Base-by-base conservation (phyloP, 2,888 invertebrate species). In the Sarcophaga variegata region DNA sequence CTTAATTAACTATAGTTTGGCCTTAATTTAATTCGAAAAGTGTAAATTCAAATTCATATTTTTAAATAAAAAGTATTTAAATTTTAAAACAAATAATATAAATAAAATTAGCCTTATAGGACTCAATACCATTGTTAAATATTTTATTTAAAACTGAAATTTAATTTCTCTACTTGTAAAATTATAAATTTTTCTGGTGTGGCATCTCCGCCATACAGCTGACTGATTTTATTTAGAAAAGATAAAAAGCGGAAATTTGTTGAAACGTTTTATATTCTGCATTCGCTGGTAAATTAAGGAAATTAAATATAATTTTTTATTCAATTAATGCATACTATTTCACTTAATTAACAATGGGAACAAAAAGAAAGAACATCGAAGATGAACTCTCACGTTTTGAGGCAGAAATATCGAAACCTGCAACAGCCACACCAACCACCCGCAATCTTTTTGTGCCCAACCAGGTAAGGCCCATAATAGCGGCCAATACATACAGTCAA, bases 361-460 rank as follows among this genome's bases (percentile, higher is more conserved):
- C 92, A 27, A 93, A 93, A 89, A 90, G 93, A 79, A 93, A 93
- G 83, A 92, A 96, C 93, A 98, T 98, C 96, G 98, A 98, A 94
- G 97, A 97, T 94, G 98, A 98, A 94, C 97, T 98, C 96, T 97
- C 96, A 92, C 96, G 97, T 90, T 98, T 98, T 92, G 98, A 98
- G 92, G 97, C 97, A 1, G 98, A 98, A 94, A 97, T 98, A 89
- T 96, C 97, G 0, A 93, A 92, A 66, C 92, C 93, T 2, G 86
- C 90, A 0, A 95, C 96, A 17, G 94, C 87, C 14, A 95, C 96
- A 17, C 94, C 83, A 8, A 88, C 90, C 11, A 83, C 90, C 12
- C 91, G 93, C 3, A 92, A 92, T 71, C 90, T 95, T 20, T 94
- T 94, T 59, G 94, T 94, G 11, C 94, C 94, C 14, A 94, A 94